Evolutionary conservation across 2,113 vertebrate genomes (phyloP), one percentile per base, ranked within the genome.

Genomic region (Leuciscus idus): DNA sequence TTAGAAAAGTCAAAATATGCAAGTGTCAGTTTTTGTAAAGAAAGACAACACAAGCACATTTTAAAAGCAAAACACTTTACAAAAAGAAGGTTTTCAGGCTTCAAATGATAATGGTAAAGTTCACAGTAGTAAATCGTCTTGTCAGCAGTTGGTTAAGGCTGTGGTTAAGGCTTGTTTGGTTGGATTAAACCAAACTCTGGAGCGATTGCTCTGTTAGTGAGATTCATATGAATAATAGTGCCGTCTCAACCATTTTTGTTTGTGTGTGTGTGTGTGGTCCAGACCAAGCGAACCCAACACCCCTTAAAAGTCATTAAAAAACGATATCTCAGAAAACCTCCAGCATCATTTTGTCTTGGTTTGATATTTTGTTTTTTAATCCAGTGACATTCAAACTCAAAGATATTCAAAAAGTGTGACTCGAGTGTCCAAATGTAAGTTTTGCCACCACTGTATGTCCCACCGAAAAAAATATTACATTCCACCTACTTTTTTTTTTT

Each of bases 401-500:
- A 43, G 43, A 43, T 9, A 10, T 43, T 43, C 43, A 43, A 43
- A 28, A 48, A 48, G 9, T 28, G 39, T 81, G 79, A 79, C 50
- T 79, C 11, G 10, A 79, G 52, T 62, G 39, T 66, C 59, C 79
- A 66, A 48, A 21, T 48, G 4, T 7, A 1, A 21, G 46, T 48
- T 64, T 81, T 21, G 15, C 6, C n/a, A 26, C 23, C 15, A 4
- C 78, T 81, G 91, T 86, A 91, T 95, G 93, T 94, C 91, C 68
- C 90, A 90, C 90, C 91, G 92, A 89, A 68, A 92, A 83, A 90
- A 91, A 6, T 90, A 88, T 61, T 83, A 91, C 59, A 68, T 81
- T 77, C 50, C 3, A 17, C 82, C 87, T 76, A 91, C 90, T 94
- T 95, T 95, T 86, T 95, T 92, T 92, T 89, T 95, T 93, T 92